Conservation (phyloP, 2,113 vertebrate genomes). For the Gopherus evgoodei region DNA sequence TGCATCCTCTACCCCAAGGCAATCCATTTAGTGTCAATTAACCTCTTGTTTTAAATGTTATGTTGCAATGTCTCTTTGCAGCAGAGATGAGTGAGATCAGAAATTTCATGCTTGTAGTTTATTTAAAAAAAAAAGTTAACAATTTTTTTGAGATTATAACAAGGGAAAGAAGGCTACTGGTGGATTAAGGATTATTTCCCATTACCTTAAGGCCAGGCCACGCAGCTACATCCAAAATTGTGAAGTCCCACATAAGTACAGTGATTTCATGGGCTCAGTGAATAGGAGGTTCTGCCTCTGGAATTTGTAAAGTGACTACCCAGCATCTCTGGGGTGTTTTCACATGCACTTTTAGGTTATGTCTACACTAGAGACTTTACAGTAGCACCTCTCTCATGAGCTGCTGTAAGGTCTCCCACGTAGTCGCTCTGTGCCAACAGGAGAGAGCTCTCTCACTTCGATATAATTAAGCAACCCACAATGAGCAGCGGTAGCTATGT, state of each 20-base stretch:
- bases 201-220: background rate
- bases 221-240: background rate
- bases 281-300: background rate
- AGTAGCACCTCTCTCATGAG: no score
- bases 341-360: background rate
- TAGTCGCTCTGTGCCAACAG: no score
- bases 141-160: background rate
- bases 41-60: background rate
- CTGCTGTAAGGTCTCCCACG: background rate
- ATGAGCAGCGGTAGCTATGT: no score
- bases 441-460: no score
- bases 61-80: background rate
- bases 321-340: background rate
- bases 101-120: background rate
- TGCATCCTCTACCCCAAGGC: background rate
- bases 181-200: background rate
- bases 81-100: background rate
- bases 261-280: background rate
- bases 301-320: background rate
- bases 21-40: background rate
- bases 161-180: background rate
- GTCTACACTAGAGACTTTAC: no score
- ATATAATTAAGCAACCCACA: no score
- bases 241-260: background rate
- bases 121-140: background rate